A percentile compares a stretch with the other conserved stretches of the same genome.
These are phyloP conservation scores for Zaprionus africanus DNA, from an alignment of 1,140 invertebrate species.

Conservation along the genomic window DNA sequence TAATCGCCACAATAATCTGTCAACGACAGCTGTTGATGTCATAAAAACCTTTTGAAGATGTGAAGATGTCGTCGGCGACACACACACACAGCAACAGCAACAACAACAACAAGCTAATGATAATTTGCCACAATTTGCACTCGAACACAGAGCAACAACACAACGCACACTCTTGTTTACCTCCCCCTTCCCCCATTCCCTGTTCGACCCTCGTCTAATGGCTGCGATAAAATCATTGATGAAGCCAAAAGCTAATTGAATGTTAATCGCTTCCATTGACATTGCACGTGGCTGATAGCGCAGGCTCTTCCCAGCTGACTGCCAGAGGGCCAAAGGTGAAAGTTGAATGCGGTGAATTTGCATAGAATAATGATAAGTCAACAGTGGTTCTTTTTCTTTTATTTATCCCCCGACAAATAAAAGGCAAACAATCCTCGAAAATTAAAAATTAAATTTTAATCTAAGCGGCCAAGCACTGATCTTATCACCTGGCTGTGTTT, in stretches of 20 bases:
- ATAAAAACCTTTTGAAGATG: constrained; percentile 84
- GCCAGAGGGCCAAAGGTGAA: constrained; percentile 38
- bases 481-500: constrained; percentile 51
- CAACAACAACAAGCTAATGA: constrained; percentile 71
- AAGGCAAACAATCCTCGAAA: constrained; percentile 77
- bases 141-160: constrained; percentile 55
- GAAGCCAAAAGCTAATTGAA: constrained; percentile 82
- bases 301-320: constrained; percentile 24
- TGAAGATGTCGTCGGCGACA: constrained; percentile 61
- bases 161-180: constrained; percentile 11
- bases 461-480: constrained; percentile 44
- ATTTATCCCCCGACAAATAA: constrained; percentile 64
- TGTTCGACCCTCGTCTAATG: constrained; percentile 46
- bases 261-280: constrained; percentile 83
- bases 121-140: constrained; percentile 84
- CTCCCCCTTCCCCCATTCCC: background rate
- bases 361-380: constrained; percentile 79
- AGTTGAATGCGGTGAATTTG: constrained; percentile 66
- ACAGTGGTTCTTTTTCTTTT: constrained; percentile 50
- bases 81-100: constrained; percentile 18
- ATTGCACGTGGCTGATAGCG: constrained; percentile 65
- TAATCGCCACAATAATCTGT: constrained; percentile 84
- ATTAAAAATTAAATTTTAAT: constrained; percentile 84
- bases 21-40: constrained; percentile 84
- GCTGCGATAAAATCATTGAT: constrained; percentile 84